Conservation (phyloP, 2,113 vertebrate species). For the Pygoscelis antarcticus region DNA sequence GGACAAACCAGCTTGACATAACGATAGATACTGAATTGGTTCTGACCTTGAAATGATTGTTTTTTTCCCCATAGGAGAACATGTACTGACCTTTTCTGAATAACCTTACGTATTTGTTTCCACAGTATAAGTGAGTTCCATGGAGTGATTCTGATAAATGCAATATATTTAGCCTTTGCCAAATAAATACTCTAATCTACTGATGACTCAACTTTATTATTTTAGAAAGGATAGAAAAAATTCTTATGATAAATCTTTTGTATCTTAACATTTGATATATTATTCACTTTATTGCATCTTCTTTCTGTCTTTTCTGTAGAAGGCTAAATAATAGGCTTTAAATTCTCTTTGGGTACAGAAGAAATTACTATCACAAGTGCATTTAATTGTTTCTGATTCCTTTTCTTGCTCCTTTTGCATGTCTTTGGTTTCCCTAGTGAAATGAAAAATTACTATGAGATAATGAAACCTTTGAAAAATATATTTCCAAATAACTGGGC, state of each 20-base stretch:
- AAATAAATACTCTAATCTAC: background rate
- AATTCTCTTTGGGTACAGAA: background rate
- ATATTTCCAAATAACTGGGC: constrained; percentile 1
- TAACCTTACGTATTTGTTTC: background rate
- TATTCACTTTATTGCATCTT: background rate
- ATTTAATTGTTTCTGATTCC: background rate
- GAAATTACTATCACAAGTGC: background rate
- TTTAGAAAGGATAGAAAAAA: background rate
- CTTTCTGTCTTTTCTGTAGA: background rate
- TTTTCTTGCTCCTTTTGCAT: background rate
- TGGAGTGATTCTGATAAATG: background rate
- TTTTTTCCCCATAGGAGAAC: background rate
- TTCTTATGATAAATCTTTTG: background rate
- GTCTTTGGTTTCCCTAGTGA: background rate
- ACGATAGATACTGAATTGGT: background rate
- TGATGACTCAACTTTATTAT: background rate
- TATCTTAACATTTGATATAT: background rate
- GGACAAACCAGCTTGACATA: background rate
- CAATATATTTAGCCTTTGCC: background rate
- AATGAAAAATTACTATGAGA: constrained; percentile 3
- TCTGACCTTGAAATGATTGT: background rate
- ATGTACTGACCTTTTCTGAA: background rate
- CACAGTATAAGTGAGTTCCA: background rate
- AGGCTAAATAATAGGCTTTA: background rate
- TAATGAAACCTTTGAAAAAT: constrained; percentile 19